phyloP scores from a whole-genome alignment of 2,888 invertebrate genomes.

The Orchestes rusci region DNA sequence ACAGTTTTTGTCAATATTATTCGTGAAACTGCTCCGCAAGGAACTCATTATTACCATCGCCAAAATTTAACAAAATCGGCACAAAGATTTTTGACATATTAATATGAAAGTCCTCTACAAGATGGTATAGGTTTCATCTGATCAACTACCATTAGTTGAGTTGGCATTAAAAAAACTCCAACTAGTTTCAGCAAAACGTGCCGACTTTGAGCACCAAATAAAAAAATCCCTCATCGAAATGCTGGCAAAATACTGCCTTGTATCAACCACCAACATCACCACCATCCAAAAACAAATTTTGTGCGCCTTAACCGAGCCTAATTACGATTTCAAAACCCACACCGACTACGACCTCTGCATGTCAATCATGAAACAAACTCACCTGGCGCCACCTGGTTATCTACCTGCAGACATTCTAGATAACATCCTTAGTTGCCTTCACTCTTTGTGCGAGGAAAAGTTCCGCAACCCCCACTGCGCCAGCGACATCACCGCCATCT shows the following conservation, averaged over 20 bases:
- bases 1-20: no score
- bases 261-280: conserved; percentile 24
- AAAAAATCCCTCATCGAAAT: conserved; percentile 26
- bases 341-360: conserved; percentile 34
- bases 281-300: conserved; percentile 30
- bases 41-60: no score
- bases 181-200: conserved; percentile 21
- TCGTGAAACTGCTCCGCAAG: no score
- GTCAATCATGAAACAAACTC: conserved; percentile 37
- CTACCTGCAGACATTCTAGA: conserved; percentile 31
- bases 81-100: no score
- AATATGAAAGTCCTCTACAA: no score
- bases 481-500: conserved; percentile 35
- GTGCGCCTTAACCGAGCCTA: conserved; percentile 27
- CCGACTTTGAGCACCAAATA: conserved; percentile 22
- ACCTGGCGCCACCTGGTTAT: conserved; percentile 29
- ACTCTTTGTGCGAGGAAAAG: conserved; percentile 35
- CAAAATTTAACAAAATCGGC: no score
- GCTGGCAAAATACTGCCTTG: conserved; percentile 32
- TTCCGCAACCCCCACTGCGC: conserved; percentile 37
- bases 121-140: no score
- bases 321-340: conserved; percentile 29
- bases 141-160: no score
- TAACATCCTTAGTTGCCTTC: conserved; percentile 34
- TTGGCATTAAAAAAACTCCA: no score